phyloP scores from a whole-genome alignment of 2,113 vertebrate genomes.

The Enhydra lutris region DNA sequence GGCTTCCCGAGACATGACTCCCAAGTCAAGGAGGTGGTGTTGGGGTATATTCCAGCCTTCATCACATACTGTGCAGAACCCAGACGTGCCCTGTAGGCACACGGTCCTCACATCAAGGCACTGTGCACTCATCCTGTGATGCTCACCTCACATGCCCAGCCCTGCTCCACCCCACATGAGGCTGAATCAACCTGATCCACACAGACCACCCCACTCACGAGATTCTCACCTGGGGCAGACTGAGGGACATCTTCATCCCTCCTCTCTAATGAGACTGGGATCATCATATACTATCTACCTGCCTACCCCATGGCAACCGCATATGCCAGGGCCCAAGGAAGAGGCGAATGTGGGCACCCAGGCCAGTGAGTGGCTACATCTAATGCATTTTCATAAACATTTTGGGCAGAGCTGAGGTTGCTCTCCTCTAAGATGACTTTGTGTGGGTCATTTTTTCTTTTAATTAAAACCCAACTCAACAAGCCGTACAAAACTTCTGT shows the following conservation, averaged over 20 bases:
- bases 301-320: too few relatives aligned
- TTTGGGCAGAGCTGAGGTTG: not conserved
- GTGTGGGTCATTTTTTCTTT: not conserved
- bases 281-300: fast-evolving
- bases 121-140: fast-evolving
- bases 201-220: fast-evolving
- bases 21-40: not conserved
- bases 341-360: fast-evolving
- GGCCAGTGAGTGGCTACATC: not conserved
- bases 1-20: not conserved
- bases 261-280: not conserved
- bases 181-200: not conserved
- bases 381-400: fast-evolving
- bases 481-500: not conserved
- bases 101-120: fast-evolving
- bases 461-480: not conserved
- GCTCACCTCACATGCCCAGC: fast-evolving
- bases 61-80: not conserved
- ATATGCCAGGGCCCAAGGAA: fast-evolving
- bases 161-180: fast-evolving
- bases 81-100: fast-evolving
- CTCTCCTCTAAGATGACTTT: not conserved
- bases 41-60: not conserved
- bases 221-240: fast-evolving
- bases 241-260: too few relatives aligned